Base-by-base conservation (phyloP, 2,113 vertebrate species). In the Choloepus hoffmanni region DNA sequence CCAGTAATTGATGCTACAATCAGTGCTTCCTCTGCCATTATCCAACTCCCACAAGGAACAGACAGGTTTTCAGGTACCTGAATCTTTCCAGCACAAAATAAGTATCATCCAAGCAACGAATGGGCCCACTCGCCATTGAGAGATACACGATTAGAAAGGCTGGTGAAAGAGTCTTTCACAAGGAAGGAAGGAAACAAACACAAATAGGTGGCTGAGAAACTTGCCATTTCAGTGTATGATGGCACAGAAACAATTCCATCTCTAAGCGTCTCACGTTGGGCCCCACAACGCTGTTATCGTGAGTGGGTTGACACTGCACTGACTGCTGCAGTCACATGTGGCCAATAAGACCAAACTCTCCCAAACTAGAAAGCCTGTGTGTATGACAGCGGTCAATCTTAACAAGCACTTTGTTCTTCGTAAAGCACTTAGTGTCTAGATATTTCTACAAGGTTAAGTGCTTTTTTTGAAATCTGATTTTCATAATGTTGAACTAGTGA, bases 161-260 rank as follows among this genome's bases (percentile, higher is more conserved):
- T 30, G 48, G n/a, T 24, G 53, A 63, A 3, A 15, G 3, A 16
- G 30, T 62, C 48, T 72, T 48, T 33, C 19, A 8, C 40, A 68
- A 88, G 84, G 48, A 68, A 88, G 40, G 58, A 76, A 30, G 48
- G 18, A 89, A 68, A 85, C 6, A 11, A 43, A 43, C 15, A 40
- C 63, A 24, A n/a, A 24, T 2, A 21, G 63, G 11, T 5, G 28
- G 53, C 63, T n/a, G 24, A 33, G n/a, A 45, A 33, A 62, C 65
- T 16, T 19, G 4, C 36, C 63, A 8, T 0, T 3, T 16, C 3
- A 1, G 10, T 9, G 16, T 40, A 21, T 19, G 2, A 0, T 2
- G 36, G 81, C 36, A 26, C 33, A 55, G 30, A 33, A 48, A 70
- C 2, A 15, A 24, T 23, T 74, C 28, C 33, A 11, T 1, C 26